A percentile compares a stretch with the other conserved stretches of the same genome.
Conservation (phyloP, 2,113 vertebrate species). For the Pyrgilauda ruficollis region DNA sequence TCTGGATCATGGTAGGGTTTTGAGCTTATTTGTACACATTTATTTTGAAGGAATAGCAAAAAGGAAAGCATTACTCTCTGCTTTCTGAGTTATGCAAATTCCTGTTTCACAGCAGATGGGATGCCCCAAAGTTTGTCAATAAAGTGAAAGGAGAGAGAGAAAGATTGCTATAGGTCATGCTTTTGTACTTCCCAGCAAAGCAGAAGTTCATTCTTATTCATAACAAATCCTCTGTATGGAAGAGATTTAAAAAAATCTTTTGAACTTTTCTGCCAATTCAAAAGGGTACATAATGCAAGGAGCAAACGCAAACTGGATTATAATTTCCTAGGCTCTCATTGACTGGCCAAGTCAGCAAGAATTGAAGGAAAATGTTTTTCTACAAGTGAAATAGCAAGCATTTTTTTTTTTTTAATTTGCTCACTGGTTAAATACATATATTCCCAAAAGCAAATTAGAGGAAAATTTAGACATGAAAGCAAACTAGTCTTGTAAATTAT, state of each 20-base stretch:
- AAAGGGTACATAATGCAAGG: not conserved
- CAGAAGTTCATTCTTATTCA: slow-evolving; percentile 28
- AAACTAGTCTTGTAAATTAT: not conserved
- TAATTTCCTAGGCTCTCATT: not conserved
- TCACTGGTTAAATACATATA: not conserved
- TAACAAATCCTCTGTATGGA: not conserved
- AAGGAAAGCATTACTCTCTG: not conserved
- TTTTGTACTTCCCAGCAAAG: slow-evolving; percentile 13
- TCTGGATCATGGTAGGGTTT: not conserved
- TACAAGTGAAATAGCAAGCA: not conserved
- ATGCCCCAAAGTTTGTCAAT: slow-evolving; percentile 38
- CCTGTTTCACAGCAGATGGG: not conserved
- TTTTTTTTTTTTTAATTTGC: too few species aligned
- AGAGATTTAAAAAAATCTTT: not conserved
- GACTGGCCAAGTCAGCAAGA: not conserved
- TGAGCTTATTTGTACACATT: not conserved
- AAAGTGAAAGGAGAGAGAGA: slow-evolving; percentile 41
- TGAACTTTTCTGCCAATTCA: not conserved
- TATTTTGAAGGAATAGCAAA: not conserved
- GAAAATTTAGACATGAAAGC: not conserved
- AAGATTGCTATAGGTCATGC: slow-evolving; percentile 5
- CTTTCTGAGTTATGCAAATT: slow-evolving; percentile 57
- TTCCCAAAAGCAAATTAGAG: not conserved
- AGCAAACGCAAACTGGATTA: slow-evolving; percentile 16
- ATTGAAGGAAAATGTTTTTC: not conserved